These are phyloP conservation scores for Dascillus cervinus DNA, from an alignment of 2,888 invertebrate genomes.

Conservation along the genomic window DNA sequence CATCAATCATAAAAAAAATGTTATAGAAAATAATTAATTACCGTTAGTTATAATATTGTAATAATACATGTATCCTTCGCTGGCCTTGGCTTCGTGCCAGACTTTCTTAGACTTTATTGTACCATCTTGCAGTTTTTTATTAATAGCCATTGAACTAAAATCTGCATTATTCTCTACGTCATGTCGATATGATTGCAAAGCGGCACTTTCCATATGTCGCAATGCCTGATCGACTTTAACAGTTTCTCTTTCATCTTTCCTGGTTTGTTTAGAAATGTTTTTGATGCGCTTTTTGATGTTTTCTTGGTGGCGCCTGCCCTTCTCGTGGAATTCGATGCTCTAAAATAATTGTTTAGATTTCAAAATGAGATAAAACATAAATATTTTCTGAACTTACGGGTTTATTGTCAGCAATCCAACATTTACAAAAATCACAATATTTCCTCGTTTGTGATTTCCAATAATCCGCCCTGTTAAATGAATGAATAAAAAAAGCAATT, in stretches of 20 bases:
- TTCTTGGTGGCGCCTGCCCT: constrained; percentile 85
- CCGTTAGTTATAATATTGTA: constrained; percentile 82
- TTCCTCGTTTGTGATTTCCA: constrained; percentile 96
- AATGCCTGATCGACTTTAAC: constrained; percentile 72
- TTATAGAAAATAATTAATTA: constrained; percentile 31
- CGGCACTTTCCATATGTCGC: constrained; percentile 84
- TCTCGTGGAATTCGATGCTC: constrained; percentile 93
- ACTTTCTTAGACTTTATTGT: constrained; percentile 39
- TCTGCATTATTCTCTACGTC: constrained; percentile 69
- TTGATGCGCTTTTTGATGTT: constrained; percentile 82
- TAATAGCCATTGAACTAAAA: constrained; percentile 49
- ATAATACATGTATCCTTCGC: constrained; percentile 74
- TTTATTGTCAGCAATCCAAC: constrained; percentile 97
- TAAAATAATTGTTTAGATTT: constrained; percentile 40
- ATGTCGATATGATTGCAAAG: constrained; percentile 78
- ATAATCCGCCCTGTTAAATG: constrained; percentile 77
- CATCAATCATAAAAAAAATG: constrained; percentile 5
- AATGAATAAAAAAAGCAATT: constrained; percentile 14
- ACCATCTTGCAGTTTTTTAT: constrained; percentile 31
- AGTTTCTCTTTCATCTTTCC: constrained; percentile 69
- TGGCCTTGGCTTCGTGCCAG: constrained; percentile 75
- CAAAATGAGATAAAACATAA: not conserved
- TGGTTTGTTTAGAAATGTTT: constrained; percentile 75
- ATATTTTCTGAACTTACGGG: constrained; percentile 52
- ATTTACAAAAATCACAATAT: constrained; percentile 96